Evolutionary conservation across 2,888 invertebrate genomes (phyloP).

Genomic region (Ligdia adustata): DNA sequence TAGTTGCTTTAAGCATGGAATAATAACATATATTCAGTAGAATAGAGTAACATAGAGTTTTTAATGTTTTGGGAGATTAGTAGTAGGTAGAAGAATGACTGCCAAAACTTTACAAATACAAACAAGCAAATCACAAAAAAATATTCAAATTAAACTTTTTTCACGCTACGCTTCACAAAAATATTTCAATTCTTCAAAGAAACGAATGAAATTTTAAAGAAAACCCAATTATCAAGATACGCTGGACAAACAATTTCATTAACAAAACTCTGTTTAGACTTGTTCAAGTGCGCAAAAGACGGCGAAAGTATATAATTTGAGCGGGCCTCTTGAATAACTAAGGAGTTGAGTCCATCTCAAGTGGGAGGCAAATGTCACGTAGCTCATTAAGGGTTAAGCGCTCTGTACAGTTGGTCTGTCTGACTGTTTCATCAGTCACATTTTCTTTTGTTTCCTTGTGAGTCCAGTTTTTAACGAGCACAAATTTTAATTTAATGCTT

Average conservation of each 20-base stretch:
- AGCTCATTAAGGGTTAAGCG: slow-evolving; percentile 56
- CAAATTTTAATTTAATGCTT: too few relatives aligned
- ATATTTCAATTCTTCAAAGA: neutral
- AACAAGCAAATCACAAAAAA: too few relatives aligned
- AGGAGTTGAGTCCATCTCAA: slow-evolving; percentile 45
- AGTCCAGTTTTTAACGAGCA: too few relatives aligned
- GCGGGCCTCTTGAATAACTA: slow-evolving; percentile 35
- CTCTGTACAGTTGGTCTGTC: slow-evolving; percentile 11
- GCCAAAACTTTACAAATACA: too few relatives aligned
- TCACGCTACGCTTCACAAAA: neutral
- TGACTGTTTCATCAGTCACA: slow-evolving; percentile 24
- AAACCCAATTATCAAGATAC: slow-evolving; percentile 17
- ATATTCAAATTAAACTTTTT: too few relatives aligned
- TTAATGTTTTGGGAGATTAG: too few relatives aligned
- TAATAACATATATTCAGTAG: too few relatives aligned
- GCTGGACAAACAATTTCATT: slow-evolving; percentile 21
- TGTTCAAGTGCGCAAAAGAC: slow-evolving; percentile 22
- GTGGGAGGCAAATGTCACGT: slow-evolving; percentile 52
- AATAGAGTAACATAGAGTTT: too few relatives aligned
- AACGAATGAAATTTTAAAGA: slow-evolving; percentile 3
- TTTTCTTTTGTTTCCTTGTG: slow-evolving; percentile 25
- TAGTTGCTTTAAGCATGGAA: too few relatives aligned
- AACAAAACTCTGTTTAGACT: slow-evolving; percentile 19
- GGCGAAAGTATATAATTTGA: slow-evolving; percentile 30
- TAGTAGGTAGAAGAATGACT: too few relatives aligned